These are phyloP conservation scores for Nineta flava DNA, from an alignment of 2,888 invertebrate genomes.

Conservation along the genomic window DNA sequence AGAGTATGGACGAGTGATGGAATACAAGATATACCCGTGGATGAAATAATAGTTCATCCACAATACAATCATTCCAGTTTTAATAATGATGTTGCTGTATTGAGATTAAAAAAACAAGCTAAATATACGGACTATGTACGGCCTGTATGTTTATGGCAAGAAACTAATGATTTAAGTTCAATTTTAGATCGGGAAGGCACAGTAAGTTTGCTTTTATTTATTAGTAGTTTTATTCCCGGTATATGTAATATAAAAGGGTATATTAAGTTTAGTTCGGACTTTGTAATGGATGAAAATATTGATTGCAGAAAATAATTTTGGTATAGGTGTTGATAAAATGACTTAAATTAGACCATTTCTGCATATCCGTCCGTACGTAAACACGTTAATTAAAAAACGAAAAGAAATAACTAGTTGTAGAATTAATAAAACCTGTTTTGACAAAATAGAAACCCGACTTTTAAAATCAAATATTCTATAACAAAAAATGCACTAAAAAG, in stretches of 20 bases:
- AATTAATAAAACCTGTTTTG: too few species aligned
- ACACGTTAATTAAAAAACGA: too few species aligned
- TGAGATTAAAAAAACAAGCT: slow-evolving; percentile 18
- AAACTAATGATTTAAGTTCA: slow-evolving; percentile 12
- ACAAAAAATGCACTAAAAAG: too few species aligned
- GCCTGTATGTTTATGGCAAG: slow-evolving; percentile 25
- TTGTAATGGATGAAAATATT: too few species aligned
- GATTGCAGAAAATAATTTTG: too few species aligned
- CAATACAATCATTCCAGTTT: slow-evolving; percentile 21
- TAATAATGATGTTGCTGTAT: slow-evolving; percentile 22
- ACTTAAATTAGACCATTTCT: too few species aligned
- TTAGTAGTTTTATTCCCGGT: background rate
- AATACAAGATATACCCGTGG: slow-evolving; percentile 23
- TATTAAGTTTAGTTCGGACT: too few species aligned
- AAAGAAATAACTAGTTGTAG: too few species aligned
- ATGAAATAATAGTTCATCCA: slow-evolving; percentile 20
- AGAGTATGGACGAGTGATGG: slow-evolving; percentile 23
- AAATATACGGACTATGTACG: slow-evolving; percentile 23
- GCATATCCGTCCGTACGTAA: too few species aligned
- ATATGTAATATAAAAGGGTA: background rate
- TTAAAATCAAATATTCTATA: too few species aligned
- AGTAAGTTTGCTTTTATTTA: slow-evolving; percentile 1
- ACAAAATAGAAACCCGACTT: too few species aligned
- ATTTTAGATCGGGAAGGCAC: slow-evolving; percentile 18
- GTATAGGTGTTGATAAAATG: too few species aligned